These are phyloP conservation scores for Microcaecilia unicolor DNA, from an alignment of 2,797 vertebrate genomes.

Conservation along the genomic window DNA sequence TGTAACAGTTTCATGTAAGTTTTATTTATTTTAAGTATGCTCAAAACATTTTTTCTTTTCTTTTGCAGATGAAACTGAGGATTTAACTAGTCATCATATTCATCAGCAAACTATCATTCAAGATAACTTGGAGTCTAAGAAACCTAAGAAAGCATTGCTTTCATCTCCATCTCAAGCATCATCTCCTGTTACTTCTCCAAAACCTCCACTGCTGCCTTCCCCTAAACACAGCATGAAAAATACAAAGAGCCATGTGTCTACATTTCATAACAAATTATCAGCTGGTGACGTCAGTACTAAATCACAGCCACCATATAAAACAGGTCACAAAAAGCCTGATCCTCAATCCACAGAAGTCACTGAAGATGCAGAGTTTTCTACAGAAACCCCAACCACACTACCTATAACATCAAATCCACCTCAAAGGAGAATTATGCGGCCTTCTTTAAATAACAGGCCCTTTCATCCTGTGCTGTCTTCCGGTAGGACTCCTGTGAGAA, in stretches of 20 bases:
- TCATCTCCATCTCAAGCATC: conserved; percentile 29
- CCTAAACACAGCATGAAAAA: conserved; percentile 32
- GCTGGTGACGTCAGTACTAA: conserved; percentile 17
- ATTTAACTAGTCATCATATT: conserved; percentile 27
- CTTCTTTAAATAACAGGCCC: conserved; percentile 57
- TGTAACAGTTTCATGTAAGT: too few relatives aligned
- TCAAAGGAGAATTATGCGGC: conserved; percentile 40
- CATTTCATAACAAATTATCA: conserved; percentile 46
- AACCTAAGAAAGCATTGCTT: background rate
- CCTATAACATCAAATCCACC: conserved; percentile 19
- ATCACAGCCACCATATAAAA: conserved; percentile 24
- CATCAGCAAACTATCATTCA: conserved; percentile 34
- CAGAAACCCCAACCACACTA: background rate
- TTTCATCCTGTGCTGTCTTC: conserved; percentile 60
- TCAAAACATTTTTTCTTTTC: conserved; percentile 29
- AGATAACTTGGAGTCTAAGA: conserved; percentile 27
- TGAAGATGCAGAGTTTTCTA: conserved; percentile 29
- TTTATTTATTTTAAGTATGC: too few relatives aligned
- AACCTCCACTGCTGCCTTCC: conserved; percentile 8
- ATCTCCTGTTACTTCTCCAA: conserved; percentile 29
- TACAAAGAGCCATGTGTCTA: conserved; percentile 31
- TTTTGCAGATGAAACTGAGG: conserved; percentile 53
- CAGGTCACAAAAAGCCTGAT: conserved; percentile 21
- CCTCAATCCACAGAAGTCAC: conserved; percentile 45
- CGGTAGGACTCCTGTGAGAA: conserved; percentile 52